Percentiles rank a stretch among this genome's conserved stretches.
Evolutionary conservation across 2,113 vertebrate species (phyloP).

Genomic region (Pelmatolapia mariae): DNA sequence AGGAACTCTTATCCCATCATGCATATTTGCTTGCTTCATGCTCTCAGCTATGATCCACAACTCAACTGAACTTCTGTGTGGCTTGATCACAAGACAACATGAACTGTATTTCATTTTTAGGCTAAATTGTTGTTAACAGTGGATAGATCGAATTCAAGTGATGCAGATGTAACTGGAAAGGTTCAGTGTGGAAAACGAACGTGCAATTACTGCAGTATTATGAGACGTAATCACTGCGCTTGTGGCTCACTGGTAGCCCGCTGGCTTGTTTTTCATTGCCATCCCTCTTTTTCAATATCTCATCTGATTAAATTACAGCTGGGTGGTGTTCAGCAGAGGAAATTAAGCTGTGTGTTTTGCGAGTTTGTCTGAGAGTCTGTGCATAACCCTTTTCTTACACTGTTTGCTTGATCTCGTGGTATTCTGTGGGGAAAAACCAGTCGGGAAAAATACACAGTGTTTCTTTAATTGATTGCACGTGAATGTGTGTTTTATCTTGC

Average conservation of each 20-base stretch:
- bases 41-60: background rate
- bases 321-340: conserved; percentile 28
- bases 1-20: background rate
- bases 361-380: background rate
- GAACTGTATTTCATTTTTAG: background rate
- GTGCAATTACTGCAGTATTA: background rate
- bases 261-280: conserved; percentile 15
- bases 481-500: background rate
- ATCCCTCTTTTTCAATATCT: conserved; percentile 7
- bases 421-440: background rate
- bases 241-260: background rate
- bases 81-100: background rate
- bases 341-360: background rate
- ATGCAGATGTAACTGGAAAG: background rate
- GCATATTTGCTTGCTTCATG: background rate
- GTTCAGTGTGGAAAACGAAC: background rate
- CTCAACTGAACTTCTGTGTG: background rate
- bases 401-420: background rate
- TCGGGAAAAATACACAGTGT: background rate
- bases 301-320: conserved; percentile 57
- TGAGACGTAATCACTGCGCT: conserved; percentile 21
- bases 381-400: background rate
- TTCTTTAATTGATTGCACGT: background rate
- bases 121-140: background rate
- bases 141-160: background rate